These are phyloP conservation scores for Sapajus apella DNA, from an alignment of 2,113 vertebrate species.

Conservation along the genomic window DNA sequence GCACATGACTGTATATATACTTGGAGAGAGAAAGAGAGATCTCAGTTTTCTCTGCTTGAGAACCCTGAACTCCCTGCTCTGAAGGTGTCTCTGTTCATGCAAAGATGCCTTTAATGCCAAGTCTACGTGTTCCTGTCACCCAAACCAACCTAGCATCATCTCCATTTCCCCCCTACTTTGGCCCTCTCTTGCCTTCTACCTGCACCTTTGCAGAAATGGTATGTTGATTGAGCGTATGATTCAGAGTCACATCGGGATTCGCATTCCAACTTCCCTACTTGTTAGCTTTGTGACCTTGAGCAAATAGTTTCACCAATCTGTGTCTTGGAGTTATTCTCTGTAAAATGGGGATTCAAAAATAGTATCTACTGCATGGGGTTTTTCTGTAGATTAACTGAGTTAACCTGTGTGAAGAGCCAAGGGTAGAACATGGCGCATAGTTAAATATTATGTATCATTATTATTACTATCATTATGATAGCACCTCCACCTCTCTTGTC, in stretches of 20 bases:
- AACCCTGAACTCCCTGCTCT: not conserved
- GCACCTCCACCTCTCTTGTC: not conserved
- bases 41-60: not conserved
- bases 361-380: not conserved
- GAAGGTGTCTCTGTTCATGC: not conserved
- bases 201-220: not conserved
- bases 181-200: not conserved
- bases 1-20: not conserved
- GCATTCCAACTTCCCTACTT: not conserved
- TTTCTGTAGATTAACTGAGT: slow-evolving; percentile 3
- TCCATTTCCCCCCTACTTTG: not conserved
- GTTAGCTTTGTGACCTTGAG: not conserved
- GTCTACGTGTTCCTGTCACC: not conserved
- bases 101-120: not conserved
- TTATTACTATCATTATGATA: not conserved
- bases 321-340: not conserved
- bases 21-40: not conserved
- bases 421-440: not conserved
- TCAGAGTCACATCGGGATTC: not conserved
- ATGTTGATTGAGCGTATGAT: not conserved
- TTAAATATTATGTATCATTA: not conserved
- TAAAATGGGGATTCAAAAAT: not conserved
- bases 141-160: not conserved
- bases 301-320: not conserved
- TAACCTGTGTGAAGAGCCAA: not conserved